phyloP scores from a whole-genome alignment of 2,113 vertebrate species.

The Corvus moneduloides region DNA sequence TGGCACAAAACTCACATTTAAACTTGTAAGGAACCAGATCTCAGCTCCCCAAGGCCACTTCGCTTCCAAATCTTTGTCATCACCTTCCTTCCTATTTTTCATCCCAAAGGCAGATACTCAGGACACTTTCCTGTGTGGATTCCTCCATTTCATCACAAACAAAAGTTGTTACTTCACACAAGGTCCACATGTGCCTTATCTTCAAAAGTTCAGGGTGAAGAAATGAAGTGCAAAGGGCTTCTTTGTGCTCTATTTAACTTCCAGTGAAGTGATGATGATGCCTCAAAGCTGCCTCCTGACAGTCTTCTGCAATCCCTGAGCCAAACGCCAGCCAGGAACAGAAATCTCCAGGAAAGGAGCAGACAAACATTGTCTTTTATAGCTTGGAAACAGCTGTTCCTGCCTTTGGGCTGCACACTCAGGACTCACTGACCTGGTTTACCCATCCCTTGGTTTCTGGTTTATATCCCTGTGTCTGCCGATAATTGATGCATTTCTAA shows the following conservation, averaged over 20 bases:
- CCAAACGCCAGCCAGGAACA: background rate
- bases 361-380: background rate
- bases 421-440: slow-evolving; percentile 16
- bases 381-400: background rate
- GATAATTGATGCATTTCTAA: background rate
- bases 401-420: background rate
- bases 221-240: background rate
- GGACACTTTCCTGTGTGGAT: background rate
- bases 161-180: background rate
- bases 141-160: background rate
- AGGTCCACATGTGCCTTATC: background rate
- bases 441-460: background rate
- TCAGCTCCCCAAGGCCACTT: background rate
- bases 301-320: background rate
- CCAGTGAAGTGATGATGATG: background rate
- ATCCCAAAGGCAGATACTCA: background rate
- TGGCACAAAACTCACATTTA: background rate
- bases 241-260: background rate
- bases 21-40: background rate
- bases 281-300: background rate
- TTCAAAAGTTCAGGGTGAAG: background rate
- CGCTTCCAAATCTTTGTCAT: background rate
- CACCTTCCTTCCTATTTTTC: background rate
- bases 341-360: background rate
- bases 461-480: background rate